Evolutionary conservation across 2,113 vertebrate genomes (phyloP), one percentile per base, ranked within the genome.

Genomic region (Noturus placidus): DNA sequence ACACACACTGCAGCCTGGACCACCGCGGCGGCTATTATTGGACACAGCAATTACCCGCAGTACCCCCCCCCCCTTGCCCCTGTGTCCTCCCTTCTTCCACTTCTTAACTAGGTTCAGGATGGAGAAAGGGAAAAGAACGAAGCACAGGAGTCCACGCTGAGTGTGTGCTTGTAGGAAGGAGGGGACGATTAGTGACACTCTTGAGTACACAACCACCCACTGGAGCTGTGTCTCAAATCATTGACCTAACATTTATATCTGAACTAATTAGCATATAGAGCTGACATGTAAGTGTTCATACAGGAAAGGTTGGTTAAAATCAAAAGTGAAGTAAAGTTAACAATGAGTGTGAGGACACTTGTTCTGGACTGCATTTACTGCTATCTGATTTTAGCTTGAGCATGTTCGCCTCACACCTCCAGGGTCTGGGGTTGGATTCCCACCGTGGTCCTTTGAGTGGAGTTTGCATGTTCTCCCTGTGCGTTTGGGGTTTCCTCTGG

Each of bases 21-120:
- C 94, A 95, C 95, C 94, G 93, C 93, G 93, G 93, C 91, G 93
- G 93, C 94, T 94, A 95, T 94, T 94, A 94, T 93, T 95, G 94
- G 94, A 94, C 94, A 94, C 94, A 93, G 94, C 94, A 95, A 94
- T 95, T 95, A 95, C 92, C 63, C 84, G 56, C 85, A 83, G 57
- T 84, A 79, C 70, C 82, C 65, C 35, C 33, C 19, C 72, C 78
- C 82, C 63, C 35, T 69, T 67, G 92, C 92, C 92, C 77, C 19
- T n/a, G 20, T 93, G 92, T 91, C 93, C 92, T 92, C 92, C 93
- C 93, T 93, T 92, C 91, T 91, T 93, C 93, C 93, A 92, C 92
- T 93, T 93, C 93, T 93, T 94, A 94, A 93, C 94, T 92, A 92
- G 91, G 92, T 92, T 92, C 92, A 92, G 94, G 94, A 95, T 93